A percentile compares a stretch with the other conserved stretches of the same genome.
These are phyloP conservation scores for Epinotia nisella DNA, from an alignment of 2,888 invertebrate species.

Conservation along the genomic window DNA sequence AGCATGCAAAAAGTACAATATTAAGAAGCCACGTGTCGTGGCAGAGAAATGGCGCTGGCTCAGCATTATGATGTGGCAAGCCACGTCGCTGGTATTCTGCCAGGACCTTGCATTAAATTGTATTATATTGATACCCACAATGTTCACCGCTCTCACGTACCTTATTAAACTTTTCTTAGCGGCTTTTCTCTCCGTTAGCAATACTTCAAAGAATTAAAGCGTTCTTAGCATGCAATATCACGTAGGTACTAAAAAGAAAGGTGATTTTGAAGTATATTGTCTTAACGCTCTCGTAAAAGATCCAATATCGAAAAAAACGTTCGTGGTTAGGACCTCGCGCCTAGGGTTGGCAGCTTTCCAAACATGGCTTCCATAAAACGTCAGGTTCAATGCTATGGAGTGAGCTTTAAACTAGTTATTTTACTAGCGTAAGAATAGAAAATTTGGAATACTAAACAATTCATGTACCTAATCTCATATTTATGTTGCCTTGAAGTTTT, in stretches of 20 bases:
- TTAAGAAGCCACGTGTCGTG: no score
- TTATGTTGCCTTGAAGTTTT: background rate
- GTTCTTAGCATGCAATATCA: conserved; percentile 35
- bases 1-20: no score
- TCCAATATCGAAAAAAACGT: conserved; percentile 34
- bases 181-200: background rate
- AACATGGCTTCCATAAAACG: background rate
- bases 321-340: background rate
- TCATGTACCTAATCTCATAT: background rate
- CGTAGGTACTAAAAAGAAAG: conserved; percentile 30
- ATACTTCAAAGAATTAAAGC: conserved; percentile 24
- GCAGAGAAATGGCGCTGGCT: no score
- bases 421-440: background rate
- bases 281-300: conserved; percentile 33
- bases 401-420: background rate
- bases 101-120: no score
- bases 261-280: conserved; percentile 28
- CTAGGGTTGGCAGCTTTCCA: conserved; percentile 23
- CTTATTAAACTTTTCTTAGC: conserved; percentile 7
- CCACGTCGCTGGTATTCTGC: no score
- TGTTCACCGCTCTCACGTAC: background rate
- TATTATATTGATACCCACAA: no score
- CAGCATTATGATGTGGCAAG: no score
- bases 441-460: background rate
- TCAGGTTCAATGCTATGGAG: background rate